A percentile compares a stretch with the other conserved stretches of the same genome.
phyloP scores from a whole-genome alignment of 2,113 vertebrate species.

The Siniperca chuatsi region DNA sequence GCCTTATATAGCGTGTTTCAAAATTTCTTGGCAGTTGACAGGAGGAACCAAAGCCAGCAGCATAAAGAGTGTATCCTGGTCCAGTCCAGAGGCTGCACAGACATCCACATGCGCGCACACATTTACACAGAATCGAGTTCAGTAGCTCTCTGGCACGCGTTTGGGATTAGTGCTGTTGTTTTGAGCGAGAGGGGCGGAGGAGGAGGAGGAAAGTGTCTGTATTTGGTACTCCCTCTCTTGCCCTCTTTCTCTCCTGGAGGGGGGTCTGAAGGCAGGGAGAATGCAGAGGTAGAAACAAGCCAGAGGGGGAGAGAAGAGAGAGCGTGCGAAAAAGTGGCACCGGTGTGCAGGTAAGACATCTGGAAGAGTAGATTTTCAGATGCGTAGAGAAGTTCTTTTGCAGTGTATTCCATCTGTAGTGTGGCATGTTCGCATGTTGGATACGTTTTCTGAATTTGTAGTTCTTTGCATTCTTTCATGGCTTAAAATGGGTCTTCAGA shows the following conservation, averaged over 20 bases:
- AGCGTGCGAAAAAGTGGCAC: constrained; percentile 54
- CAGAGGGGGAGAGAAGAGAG: constrained; percentile 49
- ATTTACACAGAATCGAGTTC: constrained; percentile 49
- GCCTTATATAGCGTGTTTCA: constrained; percentile 81
- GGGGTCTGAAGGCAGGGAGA: constrained; percentile 59
- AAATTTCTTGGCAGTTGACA: constrained; percentile 72
- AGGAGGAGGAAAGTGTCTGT: constrained; percentile 65
- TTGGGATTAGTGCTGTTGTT: constrained; percentile 78
- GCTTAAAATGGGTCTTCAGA: background rate
- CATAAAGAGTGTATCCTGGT: constrained; percentile 65
- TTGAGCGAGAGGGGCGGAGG: constrained; percentile 50
- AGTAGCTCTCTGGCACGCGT: constrained; percentile 78
- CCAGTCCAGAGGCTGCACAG: constrained; percentile 58
- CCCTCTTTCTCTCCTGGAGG: constrained; percentile 52
- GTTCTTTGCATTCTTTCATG: constrained; percentile 8
- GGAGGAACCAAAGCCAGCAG: constrained; percentile 60
- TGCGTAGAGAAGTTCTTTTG: background rate
- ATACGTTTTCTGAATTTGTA: background rate
- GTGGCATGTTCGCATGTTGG: background rate
- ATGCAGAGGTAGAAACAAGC: constrained; percentile 64
- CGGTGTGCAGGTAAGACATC: constrained; percentile 73
- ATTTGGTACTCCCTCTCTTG: constrained; percentile 68
- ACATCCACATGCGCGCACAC: constrained; percentile 35
- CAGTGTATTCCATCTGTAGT: background rate
- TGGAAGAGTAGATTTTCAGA: constrained; percentile 8